Conservation (phyloP, 2,797 vertebrate genomes). For the Streptopelia turtur region DNA sequence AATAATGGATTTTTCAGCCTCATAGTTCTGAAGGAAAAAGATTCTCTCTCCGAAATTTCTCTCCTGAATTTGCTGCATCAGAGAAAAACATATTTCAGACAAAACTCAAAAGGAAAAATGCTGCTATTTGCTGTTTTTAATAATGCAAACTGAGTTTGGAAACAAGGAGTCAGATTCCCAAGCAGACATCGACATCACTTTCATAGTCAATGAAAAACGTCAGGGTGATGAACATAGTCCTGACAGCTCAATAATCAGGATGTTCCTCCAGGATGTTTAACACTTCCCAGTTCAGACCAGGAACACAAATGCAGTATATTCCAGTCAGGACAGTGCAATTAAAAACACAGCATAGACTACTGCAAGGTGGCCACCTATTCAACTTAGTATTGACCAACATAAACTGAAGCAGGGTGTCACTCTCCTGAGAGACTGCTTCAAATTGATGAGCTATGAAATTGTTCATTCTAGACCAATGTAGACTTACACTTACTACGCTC, state of each 20-base stretch:
- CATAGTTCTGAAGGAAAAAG: neutral
- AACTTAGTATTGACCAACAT: neutral
- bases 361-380: neutral
- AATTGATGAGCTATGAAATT: neutral
- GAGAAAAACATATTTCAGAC: neutral
- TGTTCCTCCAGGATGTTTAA: neutral
- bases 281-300: neutral
- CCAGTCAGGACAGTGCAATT: neutral
- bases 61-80: neutral
- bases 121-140: neutral
- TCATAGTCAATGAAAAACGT: neutral
- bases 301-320: neutral
- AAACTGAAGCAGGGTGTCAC: neutral
- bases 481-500: neutral
- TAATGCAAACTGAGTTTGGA: neutral
- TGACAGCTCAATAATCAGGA: neutral
- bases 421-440: neutral
- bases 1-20: conserved; percentile 43
- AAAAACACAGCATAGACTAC: neutral
- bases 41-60: neutral
- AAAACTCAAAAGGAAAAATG: neutral
- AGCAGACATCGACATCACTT: neutral
- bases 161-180: neutral
- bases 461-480: neutral
- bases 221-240: neutral